These are phyloP conservation scores for Babyrousa celebensis DNA, from an alignment of 2,797 vertebrate genomes.

Conservation along the genomic window DNA sequence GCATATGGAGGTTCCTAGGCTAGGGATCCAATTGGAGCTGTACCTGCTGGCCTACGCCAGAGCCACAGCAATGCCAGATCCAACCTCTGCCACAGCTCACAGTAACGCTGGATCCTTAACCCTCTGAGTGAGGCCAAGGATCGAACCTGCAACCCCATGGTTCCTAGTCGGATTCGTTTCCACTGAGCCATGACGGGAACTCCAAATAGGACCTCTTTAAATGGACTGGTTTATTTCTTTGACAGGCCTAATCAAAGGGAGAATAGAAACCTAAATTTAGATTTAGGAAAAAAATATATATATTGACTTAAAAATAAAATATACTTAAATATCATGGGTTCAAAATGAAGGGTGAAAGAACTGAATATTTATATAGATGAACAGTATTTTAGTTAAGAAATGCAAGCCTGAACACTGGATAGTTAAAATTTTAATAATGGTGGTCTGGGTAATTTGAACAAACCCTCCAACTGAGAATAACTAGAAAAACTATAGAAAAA, in stretches of 20 bases:
- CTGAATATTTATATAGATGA: not conserved
- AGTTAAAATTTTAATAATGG: not conserved
- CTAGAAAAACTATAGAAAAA: not conserved
- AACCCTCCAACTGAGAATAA: not conserved
- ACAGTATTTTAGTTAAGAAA: not conserved
- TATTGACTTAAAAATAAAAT: slow-evolving; percentile 28
- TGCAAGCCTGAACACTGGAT: not conserved
- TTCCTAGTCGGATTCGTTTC: no score
- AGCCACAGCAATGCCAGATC: no score
- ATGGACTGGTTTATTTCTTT: not conserved
- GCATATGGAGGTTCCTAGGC: no score
- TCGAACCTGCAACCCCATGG: no score
- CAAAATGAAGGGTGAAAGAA: slow-evolving; percentile 12
- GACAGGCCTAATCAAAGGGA: slow-evolving; percentile 9
- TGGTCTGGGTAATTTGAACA: not conserved
- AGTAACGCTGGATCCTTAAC: no score
- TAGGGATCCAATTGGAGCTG: no score
- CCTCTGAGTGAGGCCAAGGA: no score
- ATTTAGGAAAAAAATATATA: slow-evolving; percentile 28
- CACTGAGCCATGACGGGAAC: no score
- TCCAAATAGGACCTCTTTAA: not conserved
- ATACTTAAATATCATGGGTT: slow-evolving; percentile 14
- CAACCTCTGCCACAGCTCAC: no score
- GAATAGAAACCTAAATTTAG: slow-evolving; percentile 46
- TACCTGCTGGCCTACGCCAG: no score